phyloP scores from a whole-genome alignment of 2,113 vertebrate genomes.

The Dermatemys mawii region DNA sequence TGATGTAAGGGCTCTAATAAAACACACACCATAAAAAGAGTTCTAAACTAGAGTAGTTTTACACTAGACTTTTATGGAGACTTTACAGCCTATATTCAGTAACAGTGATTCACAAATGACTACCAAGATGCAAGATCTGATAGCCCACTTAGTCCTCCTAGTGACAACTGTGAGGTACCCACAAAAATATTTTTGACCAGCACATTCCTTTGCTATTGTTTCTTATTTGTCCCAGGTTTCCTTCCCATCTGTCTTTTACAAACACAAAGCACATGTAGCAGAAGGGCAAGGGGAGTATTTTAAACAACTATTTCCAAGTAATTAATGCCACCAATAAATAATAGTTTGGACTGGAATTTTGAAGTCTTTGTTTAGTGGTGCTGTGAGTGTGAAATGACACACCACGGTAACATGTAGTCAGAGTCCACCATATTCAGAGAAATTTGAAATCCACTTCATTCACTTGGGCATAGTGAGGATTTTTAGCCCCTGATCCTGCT shows the following conservation, averaged over 20 bases:
- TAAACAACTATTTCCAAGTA: neutral
- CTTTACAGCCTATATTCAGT: neutral
- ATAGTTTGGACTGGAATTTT: neutral
- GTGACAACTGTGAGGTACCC: neutral
- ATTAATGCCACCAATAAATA: neutral
- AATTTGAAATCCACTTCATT: neutral
- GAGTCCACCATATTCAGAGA: neutral
- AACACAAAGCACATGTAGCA: neutral
- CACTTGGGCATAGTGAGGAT: neutral
- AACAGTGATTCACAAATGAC: rapidly evolving
- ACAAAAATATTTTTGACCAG: neutral
- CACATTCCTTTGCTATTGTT: neutral
- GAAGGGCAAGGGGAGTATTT: neutral
- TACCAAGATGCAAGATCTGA: neutral
- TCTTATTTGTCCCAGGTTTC: neutral
- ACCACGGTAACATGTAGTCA: neutral
- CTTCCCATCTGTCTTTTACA: neutral
- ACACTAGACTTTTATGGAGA: neutral
- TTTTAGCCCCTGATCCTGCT: neutral
- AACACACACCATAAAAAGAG: neutral
- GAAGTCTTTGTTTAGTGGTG: neutral
- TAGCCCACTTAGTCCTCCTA: neutral
- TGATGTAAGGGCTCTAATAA: neutral
- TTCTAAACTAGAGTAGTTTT: neutral
- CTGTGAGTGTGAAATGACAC: neutral